Percentiles rank a stretch among this genome's conserved stretches.
Conservation (phyloP, 1,140 invertebrate species). For the Bursaphelenchus mucronatus region DNA sequence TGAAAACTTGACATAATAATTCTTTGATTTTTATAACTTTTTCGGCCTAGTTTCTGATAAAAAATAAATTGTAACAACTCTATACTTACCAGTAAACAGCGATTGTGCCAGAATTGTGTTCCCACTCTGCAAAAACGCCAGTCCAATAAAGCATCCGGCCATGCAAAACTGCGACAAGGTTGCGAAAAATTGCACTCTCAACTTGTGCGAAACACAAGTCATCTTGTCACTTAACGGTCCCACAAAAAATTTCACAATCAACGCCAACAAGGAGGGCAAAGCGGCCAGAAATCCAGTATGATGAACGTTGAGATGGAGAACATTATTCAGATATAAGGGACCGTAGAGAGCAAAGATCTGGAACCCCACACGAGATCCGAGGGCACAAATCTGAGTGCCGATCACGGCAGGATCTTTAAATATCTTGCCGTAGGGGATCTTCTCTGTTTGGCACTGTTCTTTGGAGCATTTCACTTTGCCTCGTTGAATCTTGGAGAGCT, state of each 20-base stretch:
- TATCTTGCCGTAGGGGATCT: no score
- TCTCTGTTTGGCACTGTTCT: no score
- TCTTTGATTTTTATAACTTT: no score
- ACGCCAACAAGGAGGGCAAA: conserved; percentile 37
- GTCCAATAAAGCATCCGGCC: conserved; percentile 44
- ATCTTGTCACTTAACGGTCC: conserved; percentile 42
- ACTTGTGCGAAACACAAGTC: conserved; percentile 27
- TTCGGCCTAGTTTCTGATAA: no score
- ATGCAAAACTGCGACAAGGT: conserved; percentile 46
- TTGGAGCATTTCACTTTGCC: no score
- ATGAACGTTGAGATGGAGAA: conserved; percentile 38
- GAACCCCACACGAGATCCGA: conserved; percentile 21
- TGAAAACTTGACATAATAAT: no score
- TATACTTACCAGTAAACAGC: conserved; percentile 36
- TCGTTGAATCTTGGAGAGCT: no score
- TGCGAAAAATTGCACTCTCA: conserved; percentile 32
- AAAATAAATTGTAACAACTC: conserved; percentile 44
- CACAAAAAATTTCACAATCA: conserved; percentile 39
- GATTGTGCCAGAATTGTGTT: conserved; percentile 32
- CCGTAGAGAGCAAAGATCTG: conserved; percentile 55
- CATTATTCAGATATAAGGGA: conserved; percentile 56
- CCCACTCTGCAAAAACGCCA: conserved; percentile 43
- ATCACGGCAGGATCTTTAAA: no score
- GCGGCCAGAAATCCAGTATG: conserved; percentile 45
- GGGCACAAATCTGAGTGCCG: no score